Evolutionary conservation across 92 coral and sea anemone genomes (phyloP).

Genomic region (Phenganax stokvisi): DNA sequence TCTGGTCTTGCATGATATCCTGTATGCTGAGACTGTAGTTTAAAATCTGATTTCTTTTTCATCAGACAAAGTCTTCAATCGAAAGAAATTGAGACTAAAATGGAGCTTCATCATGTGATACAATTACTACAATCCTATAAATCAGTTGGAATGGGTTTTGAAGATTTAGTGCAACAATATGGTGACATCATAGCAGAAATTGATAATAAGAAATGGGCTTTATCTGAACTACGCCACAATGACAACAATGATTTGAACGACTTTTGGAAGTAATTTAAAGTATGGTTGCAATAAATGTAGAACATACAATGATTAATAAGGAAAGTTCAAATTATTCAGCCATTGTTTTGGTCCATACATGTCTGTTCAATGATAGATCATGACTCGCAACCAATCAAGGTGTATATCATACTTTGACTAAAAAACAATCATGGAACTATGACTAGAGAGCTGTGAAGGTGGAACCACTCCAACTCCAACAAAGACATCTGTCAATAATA

Average conservation of each 20-base stretch:
- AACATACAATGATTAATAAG: too few species aligned
- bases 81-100: slow-evolving; percentile 67
- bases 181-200: slow-evolving; percentile 68
- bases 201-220: slow-evolving; percentile 98
- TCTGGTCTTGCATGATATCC: neutral
- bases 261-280: slow-evolving; percentile 49
- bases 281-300: too few species aligned
- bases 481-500: too few species aligned
- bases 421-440: too few species aligned
- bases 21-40: neutral
- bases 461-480: too few species aligned
- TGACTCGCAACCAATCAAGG: too few species aligned
- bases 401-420: too few species aligned
- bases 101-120: slow-evolving; percentile 63
- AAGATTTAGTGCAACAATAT: slow-evolving; percentile 74
- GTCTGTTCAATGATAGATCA: too few species aligned
- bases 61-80: slow-evolving; percentile 59
- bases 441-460: too few species aligned
- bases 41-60: neutral
- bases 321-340: too few species aligned
- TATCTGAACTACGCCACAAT: slow-evolving; percentile 75
- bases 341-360: too few species aligned
- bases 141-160: slow-evolving; percentile 97
- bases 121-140: slow-evolving; percentile 79
- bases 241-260: slow-evolving; percentile 57